These are phyloP conservation scores for Prostheceraeus crozeri DNA, from an alignment of 2,888 invertebrate species.

Conservation along the genomic window DNA sequence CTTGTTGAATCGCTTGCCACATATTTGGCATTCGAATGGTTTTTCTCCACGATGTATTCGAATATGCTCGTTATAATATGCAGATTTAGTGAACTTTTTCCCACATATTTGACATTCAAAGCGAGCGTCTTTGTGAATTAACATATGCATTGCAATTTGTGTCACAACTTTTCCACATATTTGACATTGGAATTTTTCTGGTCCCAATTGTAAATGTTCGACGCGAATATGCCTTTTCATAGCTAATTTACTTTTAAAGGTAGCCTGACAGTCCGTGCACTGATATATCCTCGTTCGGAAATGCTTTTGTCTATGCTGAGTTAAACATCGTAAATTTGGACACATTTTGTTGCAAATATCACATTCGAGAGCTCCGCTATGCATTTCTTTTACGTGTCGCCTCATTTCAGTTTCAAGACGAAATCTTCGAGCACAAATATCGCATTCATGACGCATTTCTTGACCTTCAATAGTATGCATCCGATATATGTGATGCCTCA, in stretches of 20 bases:
- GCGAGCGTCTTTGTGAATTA: slow-evolving; percentile 38
- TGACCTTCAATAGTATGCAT: slow-evolving; percentile 31
- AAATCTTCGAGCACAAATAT: slow-evolving; percentile 33
- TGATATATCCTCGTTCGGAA: slow-evolving; percentile 37
- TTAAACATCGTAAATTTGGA: slow-evolving; percentile 32
- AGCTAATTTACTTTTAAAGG: slow-evolving; percentile 37
- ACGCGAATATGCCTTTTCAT: slow-evolving; percentile 78
- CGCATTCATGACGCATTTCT: slow-evolving; percentile 26
- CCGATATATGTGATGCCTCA: slow-evolving; percentile 32
- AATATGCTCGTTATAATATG: slow-evolving; percentile 39
- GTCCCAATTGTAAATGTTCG: slow-evolving; percentile 81
- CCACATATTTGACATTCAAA: slow-evolving; percentile 38
- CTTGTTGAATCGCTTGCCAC: slow-evolving; percentile 37
- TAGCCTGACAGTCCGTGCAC: slow-evolving; percentile 39
- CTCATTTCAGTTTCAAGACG: slow-evolving; percentile 35
- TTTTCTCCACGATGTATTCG: slow-evolving; percentile 39
- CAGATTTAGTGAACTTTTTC: slow-evolving; percentile 38
- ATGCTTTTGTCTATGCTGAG: slow-evolving; percentile 35
- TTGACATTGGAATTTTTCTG: slow-evolving; percentile 91
- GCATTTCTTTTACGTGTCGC: slow-evolving; percentile 37
- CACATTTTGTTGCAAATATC: slow-evolving; percentile 39
- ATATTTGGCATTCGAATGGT: slow-evolving; percentile 39
- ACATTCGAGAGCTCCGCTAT: slow-evolving; percentile 35
- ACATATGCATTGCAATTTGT: slow-evolving; percentile 39
- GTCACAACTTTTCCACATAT: slow-evolving; percentile 74